phyloP scores from a whole-genome alignment of 2,888 invertebrate genomes.

The Microctonus aethiopoides region DNA sequence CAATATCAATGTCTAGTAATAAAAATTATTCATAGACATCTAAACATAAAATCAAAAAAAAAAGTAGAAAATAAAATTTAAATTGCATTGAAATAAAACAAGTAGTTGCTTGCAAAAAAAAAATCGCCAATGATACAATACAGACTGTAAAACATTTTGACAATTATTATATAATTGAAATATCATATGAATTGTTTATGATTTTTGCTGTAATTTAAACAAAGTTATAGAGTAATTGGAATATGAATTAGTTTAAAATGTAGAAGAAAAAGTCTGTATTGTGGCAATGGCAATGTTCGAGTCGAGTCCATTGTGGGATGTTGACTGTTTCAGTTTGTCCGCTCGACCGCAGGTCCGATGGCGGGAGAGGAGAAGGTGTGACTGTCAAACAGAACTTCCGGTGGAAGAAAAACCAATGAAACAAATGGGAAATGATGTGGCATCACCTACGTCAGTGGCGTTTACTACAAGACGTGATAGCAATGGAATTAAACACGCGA shows the following conservation, averaged over 20 bases:
- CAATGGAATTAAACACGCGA: conserved; percentile 41
- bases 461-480: conserved; percentile 37
- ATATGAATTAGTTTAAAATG: not conserved
- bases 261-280: conserved; percentile 54
- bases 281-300: conserved; percentile 60
- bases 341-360: conserved; percentile 76
- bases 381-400: conserved; percentile 70
- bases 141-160: not conserved
- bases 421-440: conserved; percentile 33
- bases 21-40: too few relatives aligned
- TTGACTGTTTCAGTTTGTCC: conserved; percentile 78
- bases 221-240: too few relatives aligned
- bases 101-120: not conserved
- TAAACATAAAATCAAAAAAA: too few relatives aligned
- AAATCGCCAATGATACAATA: conserved; percentile 16
- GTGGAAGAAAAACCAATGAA: conserved; percentile 42
- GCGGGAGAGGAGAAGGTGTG: conserved; percentile 86
- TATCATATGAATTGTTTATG: not conserved
- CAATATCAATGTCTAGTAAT: too few relatives aligned
- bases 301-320: conserved; percentile 63
- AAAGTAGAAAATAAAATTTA: conserved; percentile 8
- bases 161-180: too few relatives aligned
- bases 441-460: conserved; percentile 31
- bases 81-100: not conserved
- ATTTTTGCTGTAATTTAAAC: too few relatives aligned